phyloP scores from a whole-genome alignment of 2,888 invertebrate genomes.

The Desoria tigrina region DNA sequence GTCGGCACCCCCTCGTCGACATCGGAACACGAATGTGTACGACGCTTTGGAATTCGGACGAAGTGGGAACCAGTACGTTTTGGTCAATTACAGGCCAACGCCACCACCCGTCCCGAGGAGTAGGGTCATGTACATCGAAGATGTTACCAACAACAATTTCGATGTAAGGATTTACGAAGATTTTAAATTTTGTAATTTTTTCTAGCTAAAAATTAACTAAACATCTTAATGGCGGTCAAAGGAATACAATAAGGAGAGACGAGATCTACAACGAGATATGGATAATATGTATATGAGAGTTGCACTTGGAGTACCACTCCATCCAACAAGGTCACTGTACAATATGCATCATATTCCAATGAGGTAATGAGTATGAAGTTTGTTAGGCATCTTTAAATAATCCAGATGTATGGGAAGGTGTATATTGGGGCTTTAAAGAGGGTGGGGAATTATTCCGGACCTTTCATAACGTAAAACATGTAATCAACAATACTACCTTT shows the following conservation, averaged over 20 bases:
- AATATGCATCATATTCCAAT: constrained; percentile 42
- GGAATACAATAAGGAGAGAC: constrained; percentile 35
- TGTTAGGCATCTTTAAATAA: too few species aligned
- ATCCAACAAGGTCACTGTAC: constrained; percentile 38
- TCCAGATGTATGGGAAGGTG: too few species aligned
- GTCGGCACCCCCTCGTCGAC: constrained; percentile 36
- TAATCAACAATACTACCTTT: too few species aligned
- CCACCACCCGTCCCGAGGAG: constrained; percentile 34
- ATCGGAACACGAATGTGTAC: constrained; percentile 29
- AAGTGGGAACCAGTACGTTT: constrained; percentile 28
- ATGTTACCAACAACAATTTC: constrained; percentile 33
- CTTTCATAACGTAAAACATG: too few species aligned
- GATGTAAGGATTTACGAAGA: neutral
- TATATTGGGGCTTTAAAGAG: too few species aligned
- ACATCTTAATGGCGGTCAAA: too few species aligned
- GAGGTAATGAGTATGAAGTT: constrained; percentile 33
- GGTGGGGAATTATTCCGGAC: too few species aligned
- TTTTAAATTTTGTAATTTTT: too few species aligned
- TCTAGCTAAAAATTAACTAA: too few species aligned
- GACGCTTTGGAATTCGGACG: constrained; percentile 37
- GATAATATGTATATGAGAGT: constrained; percentile 23
- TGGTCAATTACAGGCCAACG: constrained; percentile 35
- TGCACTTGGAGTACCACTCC: constrained; percentile 14
- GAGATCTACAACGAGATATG: constrained; percentile 32
- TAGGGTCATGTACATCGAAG: constrained; percentile 45